Conservation (phyloP, 2,113 vertebrate genomes). For the Etheostoma spectabile region DNA sequence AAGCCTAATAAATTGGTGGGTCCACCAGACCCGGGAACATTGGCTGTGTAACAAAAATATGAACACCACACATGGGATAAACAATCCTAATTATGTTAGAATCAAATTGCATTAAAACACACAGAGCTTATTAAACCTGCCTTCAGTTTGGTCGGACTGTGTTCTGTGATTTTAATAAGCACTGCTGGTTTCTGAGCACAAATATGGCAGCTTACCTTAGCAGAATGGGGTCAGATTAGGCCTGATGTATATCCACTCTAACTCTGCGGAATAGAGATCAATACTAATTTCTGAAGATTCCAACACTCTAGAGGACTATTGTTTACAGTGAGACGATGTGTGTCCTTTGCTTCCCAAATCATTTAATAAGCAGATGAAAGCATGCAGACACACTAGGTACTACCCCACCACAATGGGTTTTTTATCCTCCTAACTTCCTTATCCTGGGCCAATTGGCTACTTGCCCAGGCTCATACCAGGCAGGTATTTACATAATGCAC, state of each 20-base stretch:
- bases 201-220: constrained; percentile 71
- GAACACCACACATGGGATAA: not conserved
- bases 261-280: constrained; percentile 12
- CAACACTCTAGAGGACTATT: not conserved
- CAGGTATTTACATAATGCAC: constrained; percentile 76
- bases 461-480: constrained; percentile 54
- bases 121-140: not conserved
- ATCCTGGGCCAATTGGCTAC: constrained; percentile 70
- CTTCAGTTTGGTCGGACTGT: not conserved
- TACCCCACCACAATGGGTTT: constrained; percentile 72
- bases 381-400: constrained; percentile 56
- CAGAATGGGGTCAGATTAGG: constrained; percentile 53
- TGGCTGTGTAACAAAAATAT: no score
- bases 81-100: not conserved
- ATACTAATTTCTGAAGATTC: constrained; percentile 22
- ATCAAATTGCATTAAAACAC: not conserved
- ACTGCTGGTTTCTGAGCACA: constrained; percentile 12
- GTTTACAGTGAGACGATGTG: constrained; percentile 9
- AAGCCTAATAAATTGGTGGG: no score
- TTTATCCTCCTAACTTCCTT: constrained; percentile 79
- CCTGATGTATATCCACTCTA: constrained; percentile 49
- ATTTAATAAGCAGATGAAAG: constrained; percentile 58
- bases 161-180: constrained; percentile 8
- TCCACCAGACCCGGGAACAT: no score
- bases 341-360: constrained; percentile 24